These are phyloP conservation scores for Prionace glauca DNA, from an alignment of 2,797 vertebrate genomes.

Conservation along the genomic window DNA sequence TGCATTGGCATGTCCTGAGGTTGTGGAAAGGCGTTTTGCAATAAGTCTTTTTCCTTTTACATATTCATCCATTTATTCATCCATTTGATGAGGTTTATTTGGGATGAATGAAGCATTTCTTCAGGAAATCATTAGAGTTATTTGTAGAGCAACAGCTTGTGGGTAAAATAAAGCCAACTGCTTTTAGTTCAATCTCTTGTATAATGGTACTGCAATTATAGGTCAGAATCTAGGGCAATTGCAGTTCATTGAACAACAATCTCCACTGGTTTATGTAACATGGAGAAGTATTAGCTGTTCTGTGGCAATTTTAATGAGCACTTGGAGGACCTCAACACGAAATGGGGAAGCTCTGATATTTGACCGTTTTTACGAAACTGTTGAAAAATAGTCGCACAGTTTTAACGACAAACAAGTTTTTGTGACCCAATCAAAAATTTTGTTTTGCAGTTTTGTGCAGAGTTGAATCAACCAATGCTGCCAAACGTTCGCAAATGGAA, in stretches of 20 bases:
- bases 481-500: conserved; percentile 81
- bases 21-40: not conserved
- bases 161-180: not conserved
- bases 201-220: too few species aligned
- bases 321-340: not conserved
- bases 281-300: not conserved
- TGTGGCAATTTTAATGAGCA: not conserved
- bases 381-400: not conserved
- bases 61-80: not conserved
- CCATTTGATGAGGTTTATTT: not conserved
- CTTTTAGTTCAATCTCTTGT: not conserved
- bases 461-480: conserved; percentile 81
- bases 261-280: not conserved
- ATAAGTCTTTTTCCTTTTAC: not conserved
- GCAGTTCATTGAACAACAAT: not conserved
- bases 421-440: not conserved
- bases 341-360: not conserved
- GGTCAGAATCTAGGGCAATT: not conserved
- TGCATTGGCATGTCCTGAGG: not conserved
- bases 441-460: conserved; percentile 74
- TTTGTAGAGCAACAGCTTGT: not conserved
- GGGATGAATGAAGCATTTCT: not conserved
- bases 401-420: not conserved
- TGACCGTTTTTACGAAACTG: not conserved
- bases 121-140: not conserved